Evolutionary conservation across 2,888 invertebrate genomes (phyloP).

Genomic region (Sialis lutaria): DNA sequence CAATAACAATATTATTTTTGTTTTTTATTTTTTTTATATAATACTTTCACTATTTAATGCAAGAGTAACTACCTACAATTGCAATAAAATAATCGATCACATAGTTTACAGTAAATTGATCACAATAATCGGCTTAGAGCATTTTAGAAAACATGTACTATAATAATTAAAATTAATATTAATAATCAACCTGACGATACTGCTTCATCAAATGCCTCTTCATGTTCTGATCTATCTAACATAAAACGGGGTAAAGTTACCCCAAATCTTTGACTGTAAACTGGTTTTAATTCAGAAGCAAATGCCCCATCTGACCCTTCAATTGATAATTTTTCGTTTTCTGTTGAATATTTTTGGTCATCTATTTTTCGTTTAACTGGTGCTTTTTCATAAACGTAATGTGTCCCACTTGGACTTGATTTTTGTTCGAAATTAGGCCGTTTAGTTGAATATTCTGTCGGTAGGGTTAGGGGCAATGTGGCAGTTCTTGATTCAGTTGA

Average conservation of each 20-base stretch:
- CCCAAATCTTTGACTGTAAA: slow-evolving; percentile 43
- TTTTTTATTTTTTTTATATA: too few species aligned
- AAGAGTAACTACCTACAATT: neutral
- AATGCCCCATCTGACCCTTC: slow-evolving; percentile 40
- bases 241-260: slow-evolving; percentile 49
- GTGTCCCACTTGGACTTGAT: neutral
- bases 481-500: neutral
- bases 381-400: slow-evolving; percentile 7
- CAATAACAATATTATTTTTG: too few species aligned
- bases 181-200: slow-evolving; percentile 14
- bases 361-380: slow-evolving; percentile 17
- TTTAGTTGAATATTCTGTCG: neutral
- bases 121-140: too few species aligned
- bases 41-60: too few species aligned
- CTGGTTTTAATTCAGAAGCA: slow-evolving; percentile 46
- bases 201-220: slow-evolving; percentile 43
- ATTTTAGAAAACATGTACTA: too few species aligned
- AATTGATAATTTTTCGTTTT: slow-evolving; percentile 21
- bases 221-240: slow-evolving; percentile 47
- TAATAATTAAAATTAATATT: neutral
- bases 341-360: slow-evolving; percentile 20
- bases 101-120: too few species aligned
- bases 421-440: neutral
- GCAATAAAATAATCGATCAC: neutral
- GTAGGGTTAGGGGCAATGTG: neutral